Conservation (phyloP, 2,113 vertebrate genomes). For the Sardina pilchardus region DNA sequence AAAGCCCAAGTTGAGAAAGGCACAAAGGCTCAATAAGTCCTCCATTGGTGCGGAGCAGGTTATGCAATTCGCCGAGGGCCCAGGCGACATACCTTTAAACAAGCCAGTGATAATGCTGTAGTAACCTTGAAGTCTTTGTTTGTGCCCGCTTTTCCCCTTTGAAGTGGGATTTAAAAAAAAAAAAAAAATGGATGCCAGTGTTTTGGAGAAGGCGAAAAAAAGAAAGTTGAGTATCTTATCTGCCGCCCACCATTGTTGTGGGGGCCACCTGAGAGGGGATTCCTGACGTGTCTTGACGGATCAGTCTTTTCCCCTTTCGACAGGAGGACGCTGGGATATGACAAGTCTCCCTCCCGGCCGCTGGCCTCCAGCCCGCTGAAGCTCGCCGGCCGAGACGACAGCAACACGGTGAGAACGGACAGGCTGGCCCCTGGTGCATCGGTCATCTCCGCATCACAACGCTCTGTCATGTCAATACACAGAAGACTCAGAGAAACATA, state of each 20-base stretch:
- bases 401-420: slow-evolving; percentile 42
- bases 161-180: background rate
- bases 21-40: slow-evolving; percentile 5
- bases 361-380: slow-evolving; percentile 61
- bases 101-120: background rate
- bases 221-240: slow-evolving; percentile 10
- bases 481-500: background rate
- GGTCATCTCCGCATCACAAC: background rate
- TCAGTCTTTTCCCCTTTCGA: slow-evolving; percentile 45
- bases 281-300: slow-evolving; percentile 48
- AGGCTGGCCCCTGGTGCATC: background rate
- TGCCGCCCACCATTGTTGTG: slow-evolving; percentile 20
- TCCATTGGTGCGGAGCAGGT: background rate
- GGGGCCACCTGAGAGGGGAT: slow-evolving; percentile 26
- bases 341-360: slow-evolving; percentile 59
- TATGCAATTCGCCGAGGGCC: background rate
- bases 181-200: slow-evolving; percentile 34
- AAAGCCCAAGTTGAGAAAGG: background rate
- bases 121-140: slow-evolving; percentile 3
- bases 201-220: background rate
- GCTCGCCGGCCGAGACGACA: slow-evolving; percentile 60
- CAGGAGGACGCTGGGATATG: slow-evolving; percentile 68
- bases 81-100: background rate
- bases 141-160: background rate
- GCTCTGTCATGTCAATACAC: background rate